Conservation (phyloP, 2,888 invertebrate species). For the Heliconius sara region DNA sequence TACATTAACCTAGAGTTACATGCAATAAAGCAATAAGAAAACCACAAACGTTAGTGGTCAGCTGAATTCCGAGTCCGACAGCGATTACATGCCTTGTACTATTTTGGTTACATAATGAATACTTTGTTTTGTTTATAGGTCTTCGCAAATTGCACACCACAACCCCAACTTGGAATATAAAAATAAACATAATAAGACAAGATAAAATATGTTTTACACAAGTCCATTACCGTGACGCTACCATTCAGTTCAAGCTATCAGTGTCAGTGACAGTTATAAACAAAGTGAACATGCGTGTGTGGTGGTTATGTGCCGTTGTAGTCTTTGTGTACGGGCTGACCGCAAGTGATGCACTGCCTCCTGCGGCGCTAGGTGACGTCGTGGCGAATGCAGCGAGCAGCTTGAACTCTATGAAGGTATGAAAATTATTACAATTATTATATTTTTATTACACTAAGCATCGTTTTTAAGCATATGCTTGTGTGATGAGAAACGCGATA, state of each 20-base stretch:
- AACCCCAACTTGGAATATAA: neutral
- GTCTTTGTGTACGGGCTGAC: constrained; percentile 52
- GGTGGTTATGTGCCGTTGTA: constrained; percentile 64
- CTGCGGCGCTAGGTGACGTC: constrained; percentile 79
- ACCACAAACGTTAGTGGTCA: constrained; percentile 2
- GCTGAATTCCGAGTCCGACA: neutral
- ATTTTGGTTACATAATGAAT: neutral
- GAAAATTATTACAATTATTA: neutral
- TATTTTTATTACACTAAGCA: neutral
- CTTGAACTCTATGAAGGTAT: constrained; percentile 81
- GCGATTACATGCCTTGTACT: neutral
- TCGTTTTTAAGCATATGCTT: too few relatives aligned
- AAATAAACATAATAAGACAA: neutral
- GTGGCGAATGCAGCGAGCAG: constrained; percentile 79
- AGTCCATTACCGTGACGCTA: constrained; percentile 13
- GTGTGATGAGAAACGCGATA: too few relatives aligned
- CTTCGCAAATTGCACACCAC: neutral
- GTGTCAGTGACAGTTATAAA: neutral
- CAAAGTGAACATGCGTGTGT: constrained; percentile 56
- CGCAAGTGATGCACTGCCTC: constrained; percentile 71
- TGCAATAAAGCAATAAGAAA: neutral
- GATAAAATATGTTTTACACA: constrained; percentile 16
- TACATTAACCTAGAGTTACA: neutral
- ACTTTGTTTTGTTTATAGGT: neutral
- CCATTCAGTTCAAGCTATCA: neutral